Base-by-base conservation (phyloP, 2,888 invertebrate species). In the Dugesia japonica region DNA sequence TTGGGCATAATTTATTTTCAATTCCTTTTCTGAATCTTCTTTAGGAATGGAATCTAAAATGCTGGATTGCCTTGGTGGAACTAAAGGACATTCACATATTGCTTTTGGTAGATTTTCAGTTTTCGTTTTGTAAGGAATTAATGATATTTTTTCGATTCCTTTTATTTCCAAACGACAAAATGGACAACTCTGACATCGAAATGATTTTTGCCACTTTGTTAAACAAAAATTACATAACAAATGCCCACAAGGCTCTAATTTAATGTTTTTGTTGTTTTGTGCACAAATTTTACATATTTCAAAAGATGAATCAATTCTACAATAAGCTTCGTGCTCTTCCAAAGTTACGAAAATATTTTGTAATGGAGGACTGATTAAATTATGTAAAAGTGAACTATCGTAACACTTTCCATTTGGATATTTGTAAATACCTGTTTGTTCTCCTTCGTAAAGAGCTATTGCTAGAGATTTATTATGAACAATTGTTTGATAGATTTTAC, bases 161-260 rank as follows among this genome's bases (percentile, higher is more conserved):
- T 98, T 98, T 83, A 99, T 99, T 86, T 98, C 98, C 76, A 95
- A 94, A 80, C 98, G 89, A 85, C 98, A 99, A 86, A 97, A 99
- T 20, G 98, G 98, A 87, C 98, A 99, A 23, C 83, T 83, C 77
- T 83, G 83, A 26, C 84, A 84, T 4, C 56, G 56, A 27, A 28
- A n/a, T 17, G 77, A 33, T n/a, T 23, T 23, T 89, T 98, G 97
- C 76, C 76, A 76, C 23, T 26, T 33, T 15, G 26, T 33, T 1
- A 76, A 26, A 28, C 76, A 76, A 1, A 26, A 28, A 17, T 42
- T 23, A 28, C 76, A 76, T 17, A 76, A 26, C 28, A 76, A 42
- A 26, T 76, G 76, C 17, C 76, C 75, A 31, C 76, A 76, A 15
- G 76, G 76, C 33, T 76, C 76, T 15, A 76, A n/a, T 38, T 71